Conservation (phyloP, 1,140 invertebrate genomes). For the Ips typographus region DNA sequence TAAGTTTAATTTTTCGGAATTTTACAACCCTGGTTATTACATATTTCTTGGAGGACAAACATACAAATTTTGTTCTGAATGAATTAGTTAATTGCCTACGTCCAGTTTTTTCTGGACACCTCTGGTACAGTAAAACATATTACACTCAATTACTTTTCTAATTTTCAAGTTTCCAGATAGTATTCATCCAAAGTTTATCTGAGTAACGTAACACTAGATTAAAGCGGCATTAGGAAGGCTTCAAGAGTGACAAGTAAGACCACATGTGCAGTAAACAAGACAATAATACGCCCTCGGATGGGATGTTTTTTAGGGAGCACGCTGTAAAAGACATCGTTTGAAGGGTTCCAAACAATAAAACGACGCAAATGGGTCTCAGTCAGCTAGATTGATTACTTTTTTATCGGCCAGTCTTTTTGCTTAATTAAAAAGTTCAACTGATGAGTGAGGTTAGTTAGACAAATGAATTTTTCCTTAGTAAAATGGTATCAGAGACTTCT, state of each 20-base stretch:
- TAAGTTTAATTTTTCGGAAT: no score
- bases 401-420: slow-evolving; percentile 6
- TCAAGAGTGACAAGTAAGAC: slow-evolving; percentile 15
- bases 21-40: no score
- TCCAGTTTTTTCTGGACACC: no score
- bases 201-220: not conserved
- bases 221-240: not conserved
- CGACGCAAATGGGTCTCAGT: slow-evolving; percentile 4
- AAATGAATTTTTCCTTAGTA: not conserved
- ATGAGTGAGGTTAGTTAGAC: not conserved
- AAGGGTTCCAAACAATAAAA: slow-evolving; percentile 17
- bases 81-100: no score
- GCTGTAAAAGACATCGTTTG: slow-evolving; percentile 15
- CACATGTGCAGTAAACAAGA: slow-evolving; percentile 19
- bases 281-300: slow-evolving; percentile 16
- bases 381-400: slow-evolving; percentile 14
- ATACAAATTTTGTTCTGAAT: no score
- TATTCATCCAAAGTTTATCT: no score
- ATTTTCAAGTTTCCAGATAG: no score
- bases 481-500: not conserved
- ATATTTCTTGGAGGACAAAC: no score
- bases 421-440: slow-evolving; percentile 12
- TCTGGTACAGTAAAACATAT: no score
- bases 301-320: slow-evolving; percentile 4
- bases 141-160: no score